Base-by-base conservation (phyloP, 2,888 invertebrate species). In the Ophion obscuratus region DNA sequence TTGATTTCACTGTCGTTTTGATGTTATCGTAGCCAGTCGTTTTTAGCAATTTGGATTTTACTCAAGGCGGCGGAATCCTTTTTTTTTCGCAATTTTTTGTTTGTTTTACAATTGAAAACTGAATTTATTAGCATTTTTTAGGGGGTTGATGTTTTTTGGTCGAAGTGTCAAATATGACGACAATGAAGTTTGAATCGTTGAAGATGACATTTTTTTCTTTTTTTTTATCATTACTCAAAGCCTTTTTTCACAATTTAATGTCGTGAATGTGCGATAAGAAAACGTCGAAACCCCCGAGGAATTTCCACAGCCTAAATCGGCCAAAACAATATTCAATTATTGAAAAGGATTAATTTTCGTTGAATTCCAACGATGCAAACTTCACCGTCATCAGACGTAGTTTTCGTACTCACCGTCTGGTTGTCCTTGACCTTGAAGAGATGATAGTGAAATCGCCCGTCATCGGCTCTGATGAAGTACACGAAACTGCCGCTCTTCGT, bases 381-480 rank as follows among this genome's bases (percentile, higher is more conserved):
- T 31, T 31, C 31, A 31, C 1, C 2, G 31, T 31, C 31, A 31
- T 31, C 31, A 62, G 11, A 36, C 7, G 20, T 36, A 44, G 17
- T 83, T 53, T 76, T 75, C 24, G 17, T 74, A 95, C 96, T 96
- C 93, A 97, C 97, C 95, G 97, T 97, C 77, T 95, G 94, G 0
- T 95, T 95, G 61, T 96, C 96, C 85, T 95, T 95, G 62, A 97
- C 96, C 91, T 96, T 96, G 93, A 96, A 97, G 80, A 97, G 95
- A 93, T 96, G 97, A 93, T 97, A 97, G 93, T 97, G 96, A 44
- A 97, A 95, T 2, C 97, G 94, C n/a, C 96, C 96, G 91, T 97
- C 97, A 90, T 95, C 95, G 88, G 97, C 97, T 90, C 96, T 95
- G 85, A 97, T 95, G 90, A 97, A 95, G 94, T 97, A 97, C 90